Conservation (phyloP, 1,140 invertebrate genomes). For the Colletes latitarsis region DNA sequence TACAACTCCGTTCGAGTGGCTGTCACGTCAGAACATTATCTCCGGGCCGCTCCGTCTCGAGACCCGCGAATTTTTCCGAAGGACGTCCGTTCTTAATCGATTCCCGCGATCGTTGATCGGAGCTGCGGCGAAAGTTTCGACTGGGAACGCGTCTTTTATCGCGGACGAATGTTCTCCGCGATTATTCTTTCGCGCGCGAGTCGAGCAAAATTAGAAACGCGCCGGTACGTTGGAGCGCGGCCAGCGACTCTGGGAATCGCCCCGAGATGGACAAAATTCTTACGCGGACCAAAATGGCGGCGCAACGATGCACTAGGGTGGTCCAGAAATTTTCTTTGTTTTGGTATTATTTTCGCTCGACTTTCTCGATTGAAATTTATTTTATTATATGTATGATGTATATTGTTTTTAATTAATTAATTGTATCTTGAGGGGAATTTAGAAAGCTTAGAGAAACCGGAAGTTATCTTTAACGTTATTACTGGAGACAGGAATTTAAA, state of each 20-base stretch:
- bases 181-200: background rate
- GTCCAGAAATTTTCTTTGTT: background rate
- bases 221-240: constrained; percentile 28
- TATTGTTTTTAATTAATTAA: too few relatives aligned
- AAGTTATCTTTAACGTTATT: too few relatives aligned
- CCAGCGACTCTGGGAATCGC: background rate
- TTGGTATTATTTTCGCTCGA: too few relatives aligned
- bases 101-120: background rate
- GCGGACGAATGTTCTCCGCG: too few relatives aligned
- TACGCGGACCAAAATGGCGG: background rate
- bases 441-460: too few relatives aligned
- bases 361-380: too few relatives aligned
- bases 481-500: too few relatives aligned
- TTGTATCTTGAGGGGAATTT: too few relatives aligned
- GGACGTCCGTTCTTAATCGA: background rate
- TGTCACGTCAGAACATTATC: background rate
- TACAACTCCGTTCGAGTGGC: background rate
- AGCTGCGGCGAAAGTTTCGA: background rate
- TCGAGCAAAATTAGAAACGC: constrained; percentile 25
- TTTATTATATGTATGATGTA: too few relatives aligned
- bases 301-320: too few relatives aligned
- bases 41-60: background rate
- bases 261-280: background rate
- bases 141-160: too few relatives aligned
- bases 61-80: background rate